These are phyloP conservation scores for Drosophila prosaltans DNA, from an alignment of 1,140 invertebrate species.

Conservation along the genomic window DNA sequence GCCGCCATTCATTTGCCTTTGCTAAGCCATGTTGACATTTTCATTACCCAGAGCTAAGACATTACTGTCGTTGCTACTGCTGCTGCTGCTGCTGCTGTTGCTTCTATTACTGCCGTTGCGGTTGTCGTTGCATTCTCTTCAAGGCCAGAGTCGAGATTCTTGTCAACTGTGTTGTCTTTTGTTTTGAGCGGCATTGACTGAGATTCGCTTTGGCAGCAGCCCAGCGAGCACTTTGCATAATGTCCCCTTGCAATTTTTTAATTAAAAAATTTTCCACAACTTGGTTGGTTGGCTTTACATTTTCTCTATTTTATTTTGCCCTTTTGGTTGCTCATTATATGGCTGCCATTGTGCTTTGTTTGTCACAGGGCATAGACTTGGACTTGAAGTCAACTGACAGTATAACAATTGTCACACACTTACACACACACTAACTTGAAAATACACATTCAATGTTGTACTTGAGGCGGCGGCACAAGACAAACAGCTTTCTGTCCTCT, in stretches of 20 bases:
- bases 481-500: slow-evolving; percentile 46
- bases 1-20: slow-evolving; percentile 18
- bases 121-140: not conserved
- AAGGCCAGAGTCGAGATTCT: slow-evolving; percentile 24
- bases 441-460: slow-evolving; percentile 19
- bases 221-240: slow-evolving; percentile 54
- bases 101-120: slow-evolving; percentile 7
- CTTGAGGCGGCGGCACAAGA: slow-evolving; percentile 37
- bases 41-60: slow-evolving; percentile 53
- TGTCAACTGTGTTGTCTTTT: slow-evolving; percentile 47
- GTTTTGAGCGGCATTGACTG: slow-evolving; percentile 54
- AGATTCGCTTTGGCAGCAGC: slow-evolving; percentile 42
- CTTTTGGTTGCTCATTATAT: slow-evolving; percentile 64
- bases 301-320: slow-evolving; percentile 1
- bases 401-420: slow-evolving; percentile 68
- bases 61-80: slow-evolving; percentile 4
- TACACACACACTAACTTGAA: slow-evolving; percentile 2
- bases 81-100: slow-evolving; percentile 14
- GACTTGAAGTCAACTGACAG: slow-evolving; percentile 62
- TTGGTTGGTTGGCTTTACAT: slow-evolving; percentile 49
- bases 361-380: slow-evolving; percentile 36
- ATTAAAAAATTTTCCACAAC: slow-evolving; percentile 73
- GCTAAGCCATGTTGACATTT: slow-evolving; percentile 69
- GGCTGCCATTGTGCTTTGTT: slow-evolving; percentile 52
- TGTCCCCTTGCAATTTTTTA: slow-evolving; percentile 70